Evolutionary conservation across 2,888 invertebrate genomes (phyloP).

Genomic region (Chrysodeixis includens): DNA sequence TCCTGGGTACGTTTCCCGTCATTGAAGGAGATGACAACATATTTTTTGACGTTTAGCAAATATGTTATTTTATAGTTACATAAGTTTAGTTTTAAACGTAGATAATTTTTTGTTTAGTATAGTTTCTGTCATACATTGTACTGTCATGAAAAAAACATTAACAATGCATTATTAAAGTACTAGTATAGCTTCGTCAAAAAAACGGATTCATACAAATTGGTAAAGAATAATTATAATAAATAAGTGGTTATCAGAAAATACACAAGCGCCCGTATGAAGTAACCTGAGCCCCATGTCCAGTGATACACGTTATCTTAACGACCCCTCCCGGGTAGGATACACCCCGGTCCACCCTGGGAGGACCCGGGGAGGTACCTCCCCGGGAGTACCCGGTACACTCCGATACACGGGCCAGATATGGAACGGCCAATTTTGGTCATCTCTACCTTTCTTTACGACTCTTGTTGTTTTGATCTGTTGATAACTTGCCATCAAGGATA

Average conservation of each 20-base stretch:
- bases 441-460: conserved; percentile 75
- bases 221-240: conserved; percentile 19
- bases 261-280: conserved; percentile 69
- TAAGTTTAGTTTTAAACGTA: too few relatives aligned
- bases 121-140: too few relatives aligned
- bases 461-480: conserved; percentile 69
- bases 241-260: conserved; percentile 34
- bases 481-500: conserved; percentile 49
- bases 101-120: too few relatives aligned
- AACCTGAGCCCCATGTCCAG: conserved; percentile 80
- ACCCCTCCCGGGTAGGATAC: conserved; percentile 63
- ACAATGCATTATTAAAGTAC: too few relatives aligned
- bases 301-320: conserved; percentile 87
- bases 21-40: too few relatives aligned
- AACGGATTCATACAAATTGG: neutral
- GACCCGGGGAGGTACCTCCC: too few relatives aligned
- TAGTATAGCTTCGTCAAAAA: neutral
- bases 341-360: conserved; percentile 20
- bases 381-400: conserved; percentile 29
- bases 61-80: too few relatives aligned
- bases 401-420: conserved; percentile 77
- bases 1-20: too few relatives aligned
- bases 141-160: too few relatives aligned
- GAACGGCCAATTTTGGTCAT: conserved; percentile 83
- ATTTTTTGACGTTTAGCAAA: too few relatives aligned